Conservation (phyloP, 2,797 vertebrate species). For the Sebastes wilsoni region DNA sequence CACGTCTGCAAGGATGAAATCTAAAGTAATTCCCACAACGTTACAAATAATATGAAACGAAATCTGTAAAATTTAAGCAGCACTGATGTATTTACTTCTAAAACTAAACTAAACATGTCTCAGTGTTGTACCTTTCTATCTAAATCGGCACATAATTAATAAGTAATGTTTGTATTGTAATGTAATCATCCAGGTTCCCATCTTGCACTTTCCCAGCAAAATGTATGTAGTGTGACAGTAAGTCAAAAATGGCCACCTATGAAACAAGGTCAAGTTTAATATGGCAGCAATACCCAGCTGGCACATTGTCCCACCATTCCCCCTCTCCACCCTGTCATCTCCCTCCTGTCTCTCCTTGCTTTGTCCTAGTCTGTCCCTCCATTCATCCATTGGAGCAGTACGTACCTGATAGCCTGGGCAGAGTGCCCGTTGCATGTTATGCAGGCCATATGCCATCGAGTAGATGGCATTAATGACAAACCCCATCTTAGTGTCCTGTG, state of each 20-base stretch:
- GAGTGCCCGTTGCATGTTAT: constrained; percentile 92
- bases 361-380: neutral
- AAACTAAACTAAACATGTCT: neutral
- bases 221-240: neutral
- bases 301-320: neutral
- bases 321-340: neutral
- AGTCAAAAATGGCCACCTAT: neutral
- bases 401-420: constrained; percentile 89
- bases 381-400: constrained; percentile 25
- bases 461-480: constrained; percentile 99
- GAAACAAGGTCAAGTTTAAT: neutral
- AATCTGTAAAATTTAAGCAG: neutral
- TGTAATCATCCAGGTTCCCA: neutral
- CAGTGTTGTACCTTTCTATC: neutral
- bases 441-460: constrained; percentile 96
- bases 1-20: neutral
- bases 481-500: constrained; percentile 99
- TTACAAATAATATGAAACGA: neutral
- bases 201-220: neutral
- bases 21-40: neutral
- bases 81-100: neutral
- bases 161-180: neutral
- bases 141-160: neutral
- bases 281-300: neutral
- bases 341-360: neutral